Percentiles rank a stretch among this genome's conserved stretches.
Evolutionary conservation across 2,113 vertebrate species (phyloP).

Genomic region (Odontophorus gujanensis): DNA sequence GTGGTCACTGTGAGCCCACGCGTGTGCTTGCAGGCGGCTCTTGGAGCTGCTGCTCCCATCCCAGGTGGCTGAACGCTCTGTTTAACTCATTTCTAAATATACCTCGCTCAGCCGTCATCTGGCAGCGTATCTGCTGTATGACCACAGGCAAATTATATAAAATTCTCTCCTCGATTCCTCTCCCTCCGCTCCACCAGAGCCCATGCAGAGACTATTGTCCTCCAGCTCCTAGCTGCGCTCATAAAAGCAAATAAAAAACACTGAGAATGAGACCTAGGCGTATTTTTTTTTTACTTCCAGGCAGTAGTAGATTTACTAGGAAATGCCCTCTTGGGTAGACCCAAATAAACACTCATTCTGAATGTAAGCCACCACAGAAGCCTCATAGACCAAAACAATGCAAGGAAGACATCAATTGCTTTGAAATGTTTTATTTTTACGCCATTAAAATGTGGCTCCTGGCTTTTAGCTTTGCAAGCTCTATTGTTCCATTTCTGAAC

Average conservation of each 20-base stretch:
- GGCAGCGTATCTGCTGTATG: background rate
- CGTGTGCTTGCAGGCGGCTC: background rate
- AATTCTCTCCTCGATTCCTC: slow-evolving; percentile 36
- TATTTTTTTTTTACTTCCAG: background rate
- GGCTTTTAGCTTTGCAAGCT: background rate
- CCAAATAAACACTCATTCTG: background rate
- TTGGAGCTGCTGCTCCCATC: background rate
- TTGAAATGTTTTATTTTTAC: background rate
- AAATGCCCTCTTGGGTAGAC: background rate
- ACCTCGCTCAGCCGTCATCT: background rate
- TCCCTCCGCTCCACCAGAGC: background rate
- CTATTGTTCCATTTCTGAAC: background rate
- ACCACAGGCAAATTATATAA: slow-evolving; percentile 3
- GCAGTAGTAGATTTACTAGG: background rate
- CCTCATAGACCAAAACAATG: background rate
- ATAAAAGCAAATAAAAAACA: slow-evolving; percentile 22
- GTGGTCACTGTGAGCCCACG: background rate
- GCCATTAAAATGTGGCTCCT: background rate
- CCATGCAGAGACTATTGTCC: background rate
- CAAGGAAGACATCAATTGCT: background rate
- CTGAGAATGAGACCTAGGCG: background rate
- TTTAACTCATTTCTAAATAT: slow-evolving; percentile 52
- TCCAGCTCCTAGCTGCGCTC: slow-evolving; percentile 19
- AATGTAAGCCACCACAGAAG: background rate
- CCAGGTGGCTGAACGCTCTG: background rate